These are phyloP conservation scores for Orycteropus afer DNA, from an alignment of 2,113 vertebrate species.

Conservation along the genomic window DNA sequence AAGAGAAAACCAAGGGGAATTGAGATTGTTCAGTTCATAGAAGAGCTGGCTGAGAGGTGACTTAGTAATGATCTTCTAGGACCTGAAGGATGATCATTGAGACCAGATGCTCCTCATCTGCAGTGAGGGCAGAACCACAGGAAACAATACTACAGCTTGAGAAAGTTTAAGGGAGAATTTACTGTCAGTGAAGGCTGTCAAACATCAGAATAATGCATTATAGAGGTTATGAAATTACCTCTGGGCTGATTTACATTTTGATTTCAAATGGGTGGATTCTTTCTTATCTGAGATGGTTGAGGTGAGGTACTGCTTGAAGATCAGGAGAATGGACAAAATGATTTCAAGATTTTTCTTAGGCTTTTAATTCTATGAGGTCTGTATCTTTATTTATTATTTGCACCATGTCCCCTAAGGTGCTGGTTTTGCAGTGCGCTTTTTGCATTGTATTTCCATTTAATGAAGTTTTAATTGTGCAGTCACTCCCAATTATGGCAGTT, in stretches of 20 bases:
- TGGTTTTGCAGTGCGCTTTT: constrained; percentile 45
- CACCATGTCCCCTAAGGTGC: neutral
- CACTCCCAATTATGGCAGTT: constrained; percentile 35
- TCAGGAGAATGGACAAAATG: neutral
- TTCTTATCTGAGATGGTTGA: constrained; percentile 31
- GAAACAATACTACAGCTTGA: constrained; percentile 58
- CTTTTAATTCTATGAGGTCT: neutral
- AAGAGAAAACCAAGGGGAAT: constrained; percentile 64
- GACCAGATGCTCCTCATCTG: constrained; percentile 70
- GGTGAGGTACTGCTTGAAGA: constrained; percentile 27
- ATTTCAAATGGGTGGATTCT: constrained; percentile 37
- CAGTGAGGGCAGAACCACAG: constrained; percentile 54
- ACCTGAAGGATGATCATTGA: constrained; percentile 68
- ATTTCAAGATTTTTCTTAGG: constrained; percentile 39
- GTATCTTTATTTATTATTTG: constrained; percentile 27
- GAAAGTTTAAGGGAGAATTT: constrained; percentile 56
- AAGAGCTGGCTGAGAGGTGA: constrained; percentile 63
- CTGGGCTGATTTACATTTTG: constrained; percentile 55
- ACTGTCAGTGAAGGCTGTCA: constrained; percentile 58
- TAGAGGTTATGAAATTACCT: constrained; percentile 38
- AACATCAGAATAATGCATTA: constrained; percentile 47
- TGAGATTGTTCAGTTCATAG: constrained; percentile 51
- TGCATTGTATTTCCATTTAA: constrained; percentile 20
- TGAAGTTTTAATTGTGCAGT: constrained; percentile 55
- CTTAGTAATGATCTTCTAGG: constrained; percentile 69